Evolutionary conservation across 2,888 invertebrate genomes (phyloP).

Genomic region (Andricus quercusramuli): DNA sequence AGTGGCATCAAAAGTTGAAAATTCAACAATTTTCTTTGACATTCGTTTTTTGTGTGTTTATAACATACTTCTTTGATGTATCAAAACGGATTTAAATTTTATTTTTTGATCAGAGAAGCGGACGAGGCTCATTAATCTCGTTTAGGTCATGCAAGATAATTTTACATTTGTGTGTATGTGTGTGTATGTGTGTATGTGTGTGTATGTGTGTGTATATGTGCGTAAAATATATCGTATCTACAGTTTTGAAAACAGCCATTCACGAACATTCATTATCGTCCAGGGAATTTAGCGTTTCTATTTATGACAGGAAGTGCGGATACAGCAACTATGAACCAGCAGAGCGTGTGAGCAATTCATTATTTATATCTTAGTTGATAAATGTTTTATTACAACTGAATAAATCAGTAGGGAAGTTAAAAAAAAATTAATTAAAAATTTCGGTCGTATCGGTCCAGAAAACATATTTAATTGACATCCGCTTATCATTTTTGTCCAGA

Average conservation of each 20-base stretch:
- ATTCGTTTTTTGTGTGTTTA: no score
- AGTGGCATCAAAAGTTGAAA: no score
- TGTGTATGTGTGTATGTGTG: background rate
- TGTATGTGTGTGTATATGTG: background rate
- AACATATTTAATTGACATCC: no score
- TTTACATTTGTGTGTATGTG: background rate
- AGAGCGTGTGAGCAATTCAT: background rate
- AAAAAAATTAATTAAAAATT: background rate
- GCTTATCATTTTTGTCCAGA: no score
- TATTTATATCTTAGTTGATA: background rate
- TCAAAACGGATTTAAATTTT: no score
- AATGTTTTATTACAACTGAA: background rate
- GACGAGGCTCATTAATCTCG: background rate
- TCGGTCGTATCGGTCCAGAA: no score
- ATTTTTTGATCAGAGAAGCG: no score
- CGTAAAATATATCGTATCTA: background rate
- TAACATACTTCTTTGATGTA: no score
- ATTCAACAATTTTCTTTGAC: no score
- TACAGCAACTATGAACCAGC: background rate
- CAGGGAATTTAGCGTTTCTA: background rate
- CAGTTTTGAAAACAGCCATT: background rate
- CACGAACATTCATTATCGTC: background rate
- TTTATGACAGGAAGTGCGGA: background rate
- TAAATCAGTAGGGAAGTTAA: background rate
- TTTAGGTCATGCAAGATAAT: background rate